Base-by-base conservation (phyloP, 2,888 invertebrate genomes). In the Bibio marci region DNA sequence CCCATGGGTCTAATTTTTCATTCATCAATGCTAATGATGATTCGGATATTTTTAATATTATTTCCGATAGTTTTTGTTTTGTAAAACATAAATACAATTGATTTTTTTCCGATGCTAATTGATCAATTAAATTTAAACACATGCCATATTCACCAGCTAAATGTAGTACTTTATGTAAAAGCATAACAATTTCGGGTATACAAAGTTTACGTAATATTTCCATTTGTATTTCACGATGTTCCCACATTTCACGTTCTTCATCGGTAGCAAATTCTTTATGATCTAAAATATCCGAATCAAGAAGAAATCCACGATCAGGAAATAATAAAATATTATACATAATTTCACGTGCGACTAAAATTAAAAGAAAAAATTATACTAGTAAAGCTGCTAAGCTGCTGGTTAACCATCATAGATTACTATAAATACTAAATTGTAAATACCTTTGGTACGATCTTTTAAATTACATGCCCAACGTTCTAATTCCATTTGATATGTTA, bases 261-360 rank as follows among this genome's bases (percentile, higher is more conserved):
- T 68, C 66, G 47, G 54, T 62, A 26, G 4, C 4, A 57, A 65
- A 48, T 33, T 56, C 51, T 22, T 22, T 22, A 6, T 4, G 5
- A 22, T 22, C 8, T n/a, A 50, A 48, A 11, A 39, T 18, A 46
- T 59, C 67, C 13, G 73, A 68, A 55, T 90, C 90, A 33, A 75
- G 71, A 42, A 94, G 68, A 92, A 92, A 94, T 5, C 92, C 90
- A 19, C 77, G 81, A 49, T 86, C 81, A 3, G 90, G 86, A 55
- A 94, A 92, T 10, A 87, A 58, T 28, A 94, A 57, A 1, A 92
- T 80, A 59, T 91, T 90, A 59, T 81, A 87, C 7, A 94, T 65
- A 38, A 80, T 67, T 44, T 76, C 77, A 49, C 80, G 80, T 0
- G 86, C 80, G 40, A 73, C 78, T 77, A 69, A 52, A 43, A 58